These are phyloP conservation scores for Hybognathus amarus DNA, from an alignment of 2,797 vertebrate genomes.

Conservation along the genomic window DNA sequence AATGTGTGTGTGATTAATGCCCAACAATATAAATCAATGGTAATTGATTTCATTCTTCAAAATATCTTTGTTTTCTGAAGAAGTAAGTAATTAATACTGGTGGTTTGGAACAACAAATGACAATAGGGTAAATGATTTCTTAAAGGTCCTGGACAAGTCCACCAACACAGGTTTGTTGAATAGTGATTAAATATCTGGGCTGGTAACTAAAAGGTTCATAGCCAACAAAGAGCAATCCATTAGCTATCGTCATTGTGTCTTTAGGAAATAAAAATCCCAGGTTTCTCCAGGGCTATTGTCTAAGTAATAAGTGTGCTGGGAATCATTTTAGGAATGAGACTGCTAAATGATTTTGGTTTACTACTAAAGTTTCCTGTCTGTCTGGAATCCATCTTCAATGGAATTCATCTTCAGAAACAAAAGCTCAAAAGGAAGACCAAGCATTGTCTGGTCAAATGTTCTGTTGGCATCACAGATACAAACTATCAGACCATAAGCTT, in stretches of 20 bases:
- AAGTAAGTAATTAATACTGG: too few relatives aligned
- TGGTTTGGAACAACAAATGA: too few relatives aligned
- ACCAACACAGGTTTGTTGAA: too few relatives aligned
- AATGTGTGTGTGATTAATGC: too few relatives aligned
- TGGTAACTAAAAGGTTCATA: background rate
- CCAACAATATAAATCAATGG: background rate
- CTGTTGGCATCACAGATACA: constrained; percentile 16
- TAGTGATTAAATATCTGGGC: too few relatives aligned
- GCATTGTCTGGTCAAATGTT: background rate
- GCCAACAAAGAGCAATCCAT: background rate
- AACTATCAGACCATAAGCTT: constrained; percentile 29
- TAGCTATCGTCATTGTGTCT: background rate
- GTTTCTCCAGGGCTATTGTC: background rate
- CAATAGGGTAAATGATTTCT: too few relatives aligned
- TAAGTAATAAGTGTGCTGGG: background rate
- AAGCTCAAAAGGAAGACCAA: constrained; percentile 5
- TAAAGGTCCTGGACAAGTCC: too few relatives aligned
- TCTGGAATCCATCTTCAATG: background rate
- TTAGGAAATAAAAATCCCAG: background rate
- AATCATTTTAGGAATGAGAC: background rate
- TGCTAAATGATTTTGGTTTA: background rate
- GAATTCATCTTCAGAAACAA: background rate
- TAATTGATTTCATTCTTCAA: background rate
- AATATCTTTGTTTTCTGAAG: background rate
- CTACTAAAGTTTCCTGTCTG: background rate